A percentile compares a stretch with the other conserved stretches of the same genome.
Evolutionary conservation across 2,113 vertebrate genomes (phyloP).

Genomic region (Gracilinanus agilis): DNA sequence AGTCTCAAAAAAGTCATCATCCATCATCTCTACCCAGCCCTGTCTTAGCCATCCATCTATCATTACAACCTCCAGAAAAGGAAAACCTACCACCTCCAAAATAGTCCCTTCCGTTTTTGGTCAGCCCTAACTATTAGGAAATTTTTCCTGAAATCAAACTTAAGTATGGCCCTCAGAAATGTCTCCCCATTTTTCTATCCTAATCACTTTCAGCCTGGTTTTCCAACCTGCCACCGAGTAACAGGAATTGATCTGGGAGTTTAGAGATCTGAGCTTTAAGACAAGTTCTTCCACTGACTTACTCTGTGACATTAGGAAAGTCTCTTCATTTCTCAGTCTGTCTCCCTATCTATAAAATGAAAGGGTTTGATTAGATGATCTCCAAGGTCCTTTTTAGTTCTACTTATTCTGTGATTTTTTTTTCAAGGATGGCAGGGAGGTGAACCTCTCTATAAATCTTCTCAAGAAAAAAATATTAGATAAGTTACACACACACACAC

Average conservation of each 20-base stretch:
- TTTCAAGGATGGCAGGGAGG: not conserved
- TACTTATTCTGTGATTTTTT: not conserved
- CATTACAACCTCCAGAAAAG: not conserved
- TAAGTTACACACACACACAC: no score
- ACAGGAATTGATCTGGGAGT: not conserved
- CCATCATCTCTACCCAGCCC: not conserved
- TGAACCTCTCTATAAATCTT: not conserved
- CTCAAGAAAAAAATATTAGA: no score
- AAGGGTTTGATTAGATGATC: not conserved
- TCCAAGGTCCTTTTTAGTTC: slow-evolving; percentile 9
- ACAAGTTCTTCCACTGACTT: not conserved
- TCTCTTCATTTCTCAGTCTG: not conserved
- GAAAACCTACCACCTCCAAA: not conserved
- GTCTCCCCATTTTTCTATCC: not conserved
- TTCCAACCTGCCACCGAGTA: not conserved
- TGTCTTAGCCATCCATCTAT: no score
- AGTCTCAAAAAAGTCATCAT: not conserved
- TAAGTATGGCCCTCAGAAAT: not conserved
- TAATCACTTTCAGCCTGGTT: not conserved
- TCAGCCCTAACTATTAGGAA: not conserved
- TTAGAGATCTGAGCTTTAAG: not conserved
- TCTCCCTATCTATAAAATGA: not conserved
- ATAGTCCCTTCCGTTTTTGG: not conserved
- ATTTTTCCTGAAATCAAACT: not conserved
- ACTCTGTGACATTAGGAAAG: not conserved